Conservation (phyloP, 2,888 invertebrate species). For the Lottia gigantea region DNA sequence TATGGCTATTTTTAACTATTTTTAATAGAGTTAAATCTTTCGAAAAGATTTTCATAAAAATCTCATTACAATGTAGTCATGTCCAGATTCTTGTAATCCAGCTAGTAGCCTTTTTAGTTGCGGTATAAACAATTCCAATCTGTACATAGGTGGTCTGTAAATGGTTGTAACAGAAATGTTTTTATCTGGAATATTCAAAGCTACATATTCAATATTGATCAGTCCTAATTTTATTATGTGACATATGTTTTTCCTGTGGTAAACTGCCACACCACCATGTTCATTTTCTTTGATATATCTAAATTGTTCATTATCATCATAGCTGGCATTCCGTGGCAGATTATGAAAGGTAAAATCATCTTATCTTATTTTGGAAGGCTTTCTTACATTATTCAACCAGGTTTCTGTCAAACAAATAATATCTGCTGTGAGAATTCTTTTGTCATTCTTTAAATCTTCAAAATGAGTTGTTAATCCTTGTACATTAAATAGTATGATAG, state of each 20-base stretch:
- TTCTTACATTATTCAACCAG: constrained; percentile 13
- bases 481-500: constrained; percentile 21
- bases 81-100: background rate
- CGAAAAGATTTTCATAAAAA: too few relatives aligned
- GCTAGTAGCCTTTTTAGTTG: constrained; percentile 1
- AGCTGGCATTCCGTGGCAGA: constrained; percentile 15
- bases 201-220: constrained; percentile 18
- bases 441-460: constrained; percentile 18
- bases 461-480: constrained; percentile 21
- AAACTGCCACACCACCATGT: constrained; percentile 22
- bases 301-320: constrained; percentile 1
- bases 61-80: constrained; percentile 8
- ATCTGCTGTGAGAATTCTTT: constrained; percentile 16
- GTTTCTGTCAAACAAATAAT: constrained; percentile 25
- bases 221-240: background rate
- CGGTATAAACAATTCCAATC: constrained; percentile 15
- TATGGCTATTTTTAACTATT: too few relatives aligned
- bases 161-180: constrained; percentile 14
- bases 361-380: background rate
- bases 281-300: constrained; percentile 9
- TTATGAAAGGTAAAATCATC: constrained; percentile 18
- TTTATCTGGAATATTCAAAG: constrained; percentile 13
- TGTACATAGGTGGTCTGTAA: constrained; percentile 22
- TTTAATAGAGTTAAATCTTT: too few relatives aligned
- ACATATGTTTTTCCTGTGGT: background rate